A percentile compares a stretch with the other conserved stretches of the same genome.
phyloP scores from a whole-genome alignment of 1,140 invertebrate genomes.

The Leptinotarsa undecemlineata region DNA sequence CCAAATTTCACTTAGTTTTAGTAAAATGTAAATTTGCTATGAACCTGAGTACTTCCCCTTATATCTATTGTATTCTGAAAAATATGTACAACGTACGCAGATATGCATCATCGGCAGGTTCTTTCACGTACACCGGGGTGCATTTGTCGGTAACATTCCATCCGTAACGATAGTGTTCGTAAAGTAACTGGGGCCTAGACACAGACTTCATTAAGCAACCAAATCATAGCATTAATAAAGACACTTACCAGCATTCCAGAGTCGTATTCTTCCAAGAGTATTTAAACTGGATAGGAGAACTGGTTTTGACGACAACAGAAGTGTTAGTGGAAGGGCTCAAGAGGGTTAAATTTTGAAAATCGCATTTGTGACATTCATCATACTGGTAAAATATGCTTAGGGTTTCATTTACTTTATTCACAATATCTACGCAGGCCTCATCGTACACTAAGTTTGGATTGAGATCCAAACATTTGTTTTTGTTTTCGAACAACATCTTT shows the following conservation, averaged over 20 bases:
- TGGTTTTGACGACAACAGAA: conserved; percentile 56
- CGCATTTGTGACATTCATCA: conserved; percentile 57
- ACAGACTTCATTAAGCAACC: no score
- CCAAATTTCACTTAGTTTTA: not conserved
- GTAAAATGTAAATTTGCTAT: no score
- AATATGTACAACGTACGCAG: conserved; percentile 55
- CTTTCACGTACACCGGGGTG: conserved; percentile 54
- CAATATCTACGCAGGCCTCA: conserved; percentile 58
- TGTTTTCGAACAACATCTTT: conserved; percentile 48
- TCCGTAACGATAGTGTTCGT: conserved; percentile 60
- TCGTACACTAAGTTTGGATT: conserved; percentile 50
- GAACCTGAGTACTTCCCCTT: no score
- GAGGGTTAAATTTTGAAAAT: conserved; percentile 49
- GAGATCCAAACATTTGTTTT: conserved; percentile 41
- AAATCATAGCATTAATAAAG: not conserved
- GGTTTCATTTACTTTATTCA: conserved; percentile 50
- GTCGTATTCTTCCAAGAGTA: conserved; percentile 41
- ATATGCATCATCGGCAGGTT: conserved; percentile 57
- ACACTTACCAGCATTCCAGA: conserved; percentile 25
- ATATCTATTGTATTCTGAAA: conserved; percentile 19
- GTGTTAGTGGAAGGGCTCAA: conserved; percentile 49
- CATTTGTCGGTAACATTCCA: conserved; percentile 60
- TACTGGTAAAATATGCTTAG: conserved; percentile 53
- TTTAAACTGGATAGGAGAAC: conserved; percentile 55
- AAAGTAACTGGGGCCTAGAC: conserved; percentile 45